Evolutionary conservation across 2,113 vertebrate genomes (phyloP), one percentile per base, ranked within the genome.

Genomic region (Trogon melanurus): DNA sequence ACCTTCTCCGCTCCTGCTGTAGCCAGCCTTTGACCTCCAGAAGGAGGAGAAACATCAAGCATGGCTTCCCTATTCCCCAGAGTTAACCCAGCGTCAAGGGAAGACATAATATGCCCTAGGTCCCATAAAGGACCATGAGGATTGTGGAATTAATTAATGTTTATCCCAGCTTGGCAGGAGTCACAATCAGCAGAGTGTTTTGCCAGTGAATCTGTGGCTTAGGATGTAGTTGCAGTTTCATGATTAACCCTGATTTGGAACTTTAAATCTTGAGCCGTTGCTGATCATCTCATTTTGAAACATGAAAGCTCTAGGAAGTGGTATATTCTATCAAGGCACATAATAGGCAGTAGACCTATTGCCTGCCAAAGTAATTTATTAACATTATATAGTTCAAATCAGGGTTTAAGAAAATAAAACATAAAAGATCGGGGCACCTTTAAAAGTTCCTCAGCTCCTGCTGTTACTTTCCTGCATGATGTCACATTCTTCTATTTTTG

Each of bases 401-500:
- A 72, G 26, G 36, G 11, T 69, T 72, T 86, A 69, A 65, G 50
- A 60, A 80, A 54, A 80, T 15, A 27, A 76, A 79, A 91, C 34
- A 8, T 36, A 60, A 85, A 93, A 88, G 41, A 57, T 64, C 9
- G 76, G 62, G 47, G 23, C 58, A 78, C 48, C 44, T 91, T 74
- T 83, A 74, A 51, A 93, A 71, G 25, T 88, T 88, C 13, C 45
- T 79, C 26, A 86, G 45, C 64, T 86, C 25, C 48, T 0, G 0
- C 29, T 78, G 14, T 27, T 78, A 48, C 53, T 90, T 88, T 84
- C 18, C 56, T 56, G 26, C 50, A 67, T 86, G 53, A 83, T 71
- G 72, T 64, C 71, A 86, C 21, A 14, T 83, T 87, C 70, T 93
- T 85, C 85, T 91, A 48, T 84, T 94, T 94, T 67, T 95, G 71